These are phyloP conservation scores for Phyllotis vaccarum DNA, from an alignment of 2,797 vertebrate genomes.

Conservation along the genomic window DNA sequence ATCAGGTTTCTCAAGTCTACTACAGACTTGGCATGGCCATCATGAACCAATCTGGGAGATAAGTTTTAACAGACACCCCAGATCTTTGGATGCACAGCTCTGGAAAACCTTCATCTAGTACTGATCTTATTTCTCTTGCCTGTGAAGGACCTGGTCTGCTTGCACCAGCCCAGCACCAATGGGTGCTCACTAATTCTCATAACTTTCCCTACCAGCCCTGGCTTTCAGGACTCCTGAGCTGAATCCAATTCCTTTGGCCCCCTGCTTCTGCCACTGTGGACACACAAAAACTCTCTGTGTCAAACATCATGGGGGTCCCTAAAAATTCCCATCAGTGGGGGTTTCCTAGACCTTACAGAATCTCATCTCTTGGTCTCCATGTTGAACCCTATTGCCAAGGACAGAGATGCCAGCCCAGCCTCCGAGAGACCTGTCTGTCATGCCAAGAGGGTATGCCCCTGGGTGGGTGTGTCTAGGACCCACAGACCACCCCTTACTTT, in stretches of 20 bases:
- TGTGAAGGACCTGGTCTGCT: neutral
- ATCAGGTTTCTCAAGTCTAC: too few relatives aligned
- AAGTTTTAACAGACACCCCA: neutral
- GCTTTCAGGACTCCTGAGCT: neutral
- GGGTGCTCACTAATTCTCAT: neutral
- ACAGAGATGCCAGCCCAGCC: neutral
- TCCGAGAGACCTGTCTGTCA: neutral
- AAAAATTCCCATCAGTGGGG: neutral
- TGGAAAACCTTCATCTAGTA: neutral
- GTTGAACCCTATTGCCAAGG: neutral
- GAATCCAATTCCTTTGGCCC: neutral
- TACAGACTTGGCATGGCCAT: rapidly evolving
- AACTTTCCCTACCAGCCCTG: rapidly evolving
- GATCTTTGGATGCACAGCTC: neutral
- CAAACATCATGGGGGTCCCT: neutral
- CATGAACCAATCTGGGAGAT: neutral
- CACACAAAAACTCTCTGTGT: neutral
- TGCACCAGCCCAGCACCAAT: rapidly evolving
- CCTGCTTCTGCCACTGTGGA: too few relatives aligned
- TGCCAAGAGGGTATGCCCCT: neutral
- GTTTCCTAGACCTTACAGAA: neutral
- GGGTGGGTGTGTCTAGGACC: rapidly evolving
- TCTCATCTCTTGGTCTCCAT: neutral
- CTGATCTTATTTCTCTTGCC: too few relatives aligned
- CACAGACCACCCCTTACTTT: neutral